Percentiles rank a stretch among this genome's conserved stretches.
phyloP scores from a whole-genome alignment of 2,113 vertebrate species.

The Trogon surrucura region DNA sequence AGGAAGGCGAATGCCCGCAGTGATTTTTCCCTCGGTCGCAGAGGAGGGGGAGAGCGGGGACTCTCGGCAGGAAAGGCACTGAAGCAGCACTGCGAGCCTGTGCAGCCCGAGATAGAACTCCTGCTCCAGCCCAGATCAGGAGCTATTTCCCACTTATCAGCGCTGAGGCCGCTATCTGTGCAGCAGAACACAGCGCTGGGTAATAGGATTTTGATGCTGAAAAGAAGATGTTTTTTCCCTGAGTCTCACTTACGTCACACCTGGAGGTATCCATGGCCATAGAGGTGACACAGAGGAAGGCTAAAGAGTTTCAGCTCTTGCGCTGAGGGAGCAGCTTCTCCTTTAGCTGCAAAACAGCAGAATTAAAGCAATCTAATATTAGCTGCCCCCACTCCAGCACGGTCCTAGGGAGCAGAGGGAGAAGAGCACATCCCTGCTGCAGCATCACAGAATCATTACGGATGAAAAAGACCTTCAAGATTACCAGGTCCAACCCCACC shows the following conservation, averaged over 20 bases:
- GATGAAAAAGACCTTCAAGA: too few relatives aligned
- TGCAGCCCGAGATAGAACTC: background rate
- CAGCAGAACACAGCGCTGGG: background rate
- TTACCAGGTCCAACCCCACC: too few relatives aligned
- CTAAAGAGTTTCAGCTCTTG: conserved; percentile 36
- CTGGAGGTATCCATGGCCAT: background rate
- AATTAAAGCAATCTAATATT: background rate
- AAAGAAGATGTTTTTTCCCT: background rate
- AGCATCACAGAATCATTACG: background rate
- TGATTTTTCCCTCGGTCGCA: background rate
- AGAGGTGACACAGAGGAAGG: conserved; percentile 30
- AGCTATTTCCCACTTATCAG: conserved; percentile 4
- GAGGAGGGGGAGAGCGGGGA: background rate
- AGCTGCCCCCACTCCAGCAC: background rate
- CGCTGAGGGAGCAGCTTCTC: background rate
- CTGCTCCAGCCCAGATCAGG: background rate
- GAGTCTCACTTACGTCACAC: conserved; percentile 9
- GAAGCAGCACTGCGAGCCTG: background rate
- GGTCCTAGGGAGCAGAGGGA: background rate
- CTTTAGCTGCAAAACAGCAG: conserved; percentile 25
- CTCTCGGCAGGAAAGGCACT: background rate
- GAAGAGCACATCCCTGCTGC: background rate
- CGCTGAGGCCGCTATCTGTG: background rate
- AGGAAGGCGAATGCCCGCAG: background rate
- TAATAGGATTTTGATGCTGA: conserved; percentile 35